Base-by-base conservation (phyloP, 2,888 invertebrate genomes). In the Agrotis puta region DNA sequence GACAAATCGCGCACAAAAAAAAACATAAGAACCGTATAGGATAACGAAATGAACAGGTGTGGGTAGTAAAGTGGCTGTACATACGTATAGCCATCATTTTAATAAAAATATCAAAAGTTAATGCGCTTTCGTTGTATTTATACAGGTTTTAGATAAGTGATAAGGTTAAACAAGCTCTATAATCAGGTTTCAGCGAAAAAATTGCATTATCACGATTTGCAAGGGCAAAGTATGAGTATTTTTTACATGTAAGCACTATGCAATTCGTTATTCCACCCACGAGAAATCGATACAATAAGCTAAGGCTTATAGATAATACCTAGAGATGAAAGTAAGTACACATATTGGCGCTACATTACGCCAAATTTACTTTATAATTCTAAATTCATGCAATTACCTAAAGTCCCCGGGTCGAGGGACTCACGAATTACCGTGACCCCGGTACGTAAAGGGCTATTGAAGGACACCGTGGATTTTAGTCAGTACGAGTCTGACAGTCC, bases 91-190 rank as follows among this genome's bases (percentile, higher is more conserved):
- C 4, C 14, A 24, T 14, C 3, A 33, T 20, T 48, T 13, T 20
- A 16, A 50, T 22, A 27, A 16, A 67, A 57, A 24, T 50, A 51
- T 24, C 2, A 51, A 57, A 7, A 39, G 39, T 24, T 24, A 75
- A 76, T 54, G 48, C 50, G 33, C 18, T 69, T 76, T 76, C 14
- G 24, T 24, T 74, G 48, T 76, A 72, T 33, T 45, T 16, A 61
- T 27, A n/a, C 27, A n/a, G 27, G 1, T 27, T 62, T 54, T 24
- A 75, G 67, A 73, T 75, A 73, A 66, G 47, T 39, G 66, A 53
- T 58, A 58, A 66, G 51, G 2, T 48, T 2, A 48, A 39, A 33
- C 16, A 66, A 39, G 0, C 27, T 18, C 0, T 11, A 5, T 6
- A 51, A 74, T 72, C 56, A 27, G 16, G 18, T 50, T 54, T 56